These are phyloP conservation scores for Caranx ignobilis DNA, from an alignment of 2,113 vertebrate species.

Conservation along the genomic window DNA sequence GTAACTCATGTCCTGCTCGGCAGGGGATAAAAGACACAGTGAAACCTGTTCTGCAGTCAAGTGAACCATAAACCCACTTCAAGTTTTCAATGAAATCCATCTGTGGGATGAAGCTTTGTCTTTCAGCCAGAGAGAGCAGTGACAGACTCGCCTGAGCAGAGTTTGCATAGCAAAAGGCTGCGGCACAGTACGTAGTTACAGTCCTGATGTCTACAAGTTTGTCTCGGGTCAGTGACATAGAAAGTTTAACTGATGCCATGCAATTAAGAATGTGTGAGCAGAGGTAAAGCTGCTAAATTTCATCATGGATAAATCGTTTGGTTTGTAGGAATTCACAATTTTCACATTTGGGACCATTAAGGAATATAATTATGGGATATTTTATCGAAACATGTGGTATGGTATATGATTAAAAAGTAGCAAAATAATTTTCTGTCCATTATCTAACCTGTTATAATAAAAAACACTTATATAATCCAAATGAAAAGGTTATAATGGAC, in stretches of 20 bases:
- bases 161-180: not conserved
- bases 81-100: not conserved
- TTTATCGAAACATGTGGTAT: no score
- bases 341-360: no score
- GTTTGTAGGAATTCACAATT: no score
- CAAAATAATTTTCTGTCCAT: no score
- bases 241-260: not conserved
- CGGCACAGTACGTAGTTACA: not conserved
- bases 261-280: not conserved
- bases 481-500: no score
- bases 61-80: not conserved
- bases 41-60: not conserved
- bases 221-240: not conserved
- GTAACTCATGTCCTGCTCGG: not conserved
- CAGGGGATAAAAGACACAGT: not conserved
- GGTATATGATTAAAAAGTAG: no score
- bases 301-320: no score
- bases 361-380: no score
- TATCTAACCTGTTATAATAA: no score
- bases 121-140: not conserved
- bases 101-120: not conserved
- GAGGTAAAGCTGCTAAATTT: no score
- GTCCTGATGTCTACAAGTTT: not conserved
- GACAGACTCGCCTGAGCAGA: not conserved
- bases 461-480: no score